Conservation (phyloP, 2,113 vertebrate species). For the Gymnogyps californianus region DNA sequence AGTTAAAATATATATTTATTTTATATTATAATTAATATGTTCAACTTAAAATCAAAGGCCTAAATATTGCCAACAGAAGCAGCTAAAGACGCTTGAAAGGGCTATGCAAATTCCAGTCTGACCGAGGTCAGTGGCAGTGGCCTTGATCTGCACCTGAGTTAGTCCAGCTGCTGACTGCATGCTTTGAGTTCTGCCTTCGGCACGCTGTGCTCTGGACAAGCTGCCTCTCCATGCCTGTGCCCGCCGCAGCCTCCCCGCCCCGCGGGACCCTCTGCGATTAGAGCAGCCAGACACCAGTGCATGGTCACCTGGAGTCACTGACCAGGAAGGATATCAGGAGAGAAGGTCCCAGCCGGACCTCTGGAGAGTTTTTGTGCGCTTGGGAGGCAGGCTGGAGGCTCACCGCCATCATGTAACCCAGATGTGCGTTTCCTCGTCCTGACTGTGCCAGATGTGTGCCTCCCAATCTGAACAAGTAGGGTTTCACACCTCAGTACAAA, state of each 20-base stretch:
- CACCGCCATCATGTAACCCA: not conserved
- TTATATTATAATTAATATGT: not conserved
- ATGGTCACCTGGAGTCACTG: not conserved
- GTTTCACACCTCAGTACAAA: not conserved
- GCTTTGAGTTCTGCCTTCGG: not conserved
- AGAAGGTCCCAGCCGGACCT: not conserved
- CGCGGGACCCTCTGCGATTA: accelerated
- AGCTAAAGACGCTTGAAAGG: not conserved
- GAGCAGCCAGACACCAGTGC: not conserved
- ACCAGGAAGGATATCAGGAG: not conserved
- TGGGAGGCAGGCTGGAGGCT: not conserved
- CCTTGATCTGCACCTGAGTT: not conserved
- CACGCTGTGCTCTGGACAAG: not conserved
- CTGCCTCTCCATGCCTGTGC: not conserved
- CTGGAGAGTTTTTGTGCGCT: not conserved
- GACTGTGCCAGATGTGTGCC: not conserved
- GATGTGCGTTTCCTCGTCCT: not conserved
- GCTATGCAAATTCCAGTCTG: not conserved
- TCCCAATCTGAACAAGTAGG: not conserved
- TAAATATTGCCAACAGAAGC: not conserved
- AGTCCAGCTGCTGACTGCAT: not conserved
- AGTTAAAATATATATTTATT: not conserved
- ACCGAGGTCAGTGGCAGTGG: not conserved
- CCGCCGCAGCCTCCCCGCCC: accelerated
- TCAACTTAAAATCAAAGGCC: not conserved